These are phyloP conservation scores for Leucosticte australis DNA, from an alignment of 2,113 vertebrate genomes.

Conservation along the genomic window DNA sequence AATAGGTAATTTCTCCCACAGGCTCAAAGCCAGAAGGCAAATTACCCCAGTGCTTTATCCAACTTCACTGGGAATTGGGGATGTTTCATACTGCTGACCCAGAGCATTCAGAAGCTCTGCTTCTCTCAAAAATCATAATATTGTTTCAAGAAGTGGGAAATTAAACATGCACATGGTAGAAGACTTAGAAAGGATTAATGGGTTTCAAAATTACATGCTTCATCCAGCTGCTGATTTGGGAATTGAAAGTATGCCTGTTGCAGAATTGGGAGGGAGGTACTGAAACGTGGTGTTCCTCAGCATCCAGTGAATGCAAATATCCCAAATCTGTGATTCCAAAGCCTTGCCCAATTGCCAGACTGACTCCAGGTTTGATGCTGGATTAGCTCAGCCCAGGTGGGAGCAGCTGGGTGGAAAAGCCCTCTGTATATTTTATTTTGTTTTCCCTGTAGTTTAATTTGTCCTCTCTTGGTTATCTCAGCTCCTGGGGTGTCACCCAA, in stretches of 20 bases:
- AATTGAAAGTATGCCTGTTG: not conserved
- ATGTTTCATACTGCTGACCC: not conserved
- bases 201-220: slow-evolving; percentile 18
- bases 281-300: not conserved
- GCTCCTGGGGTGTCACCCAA: not conserved
- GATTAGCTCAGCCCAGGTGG: not conserved
- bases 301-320: not conserved
- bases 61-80: not conserved
- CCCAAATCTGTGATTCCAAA: not conserved
- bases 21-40: slow-evolving; percentile 24
- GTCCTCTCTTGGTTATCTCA: not conserved
- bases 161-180: not conserved
- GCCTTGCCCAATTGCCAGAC: not conserved
- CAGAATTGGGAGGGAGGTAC: not conserved
- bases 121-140: not conserved
- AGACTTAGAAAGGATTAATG: slow-evolving; percentile 19
- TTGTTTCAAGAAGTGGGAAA: slow-evolving; percentile 20
- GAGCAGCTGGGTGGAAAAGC: not conserved
- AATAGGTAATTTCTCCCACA: slow-evolving; percentile 20
- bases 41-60: slow-evolving; percentile 14
- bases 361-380: not conserved
- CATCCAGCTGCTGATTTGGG: slow-evolving; percentile 39
- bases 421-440: not conserved
- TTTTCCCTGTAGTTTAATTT: not conserved
- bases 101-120: not conserved